phyloP scores from a whole-genome alignment of 2,888 invertebrate genomes.

The Blera fallax region DNA sequence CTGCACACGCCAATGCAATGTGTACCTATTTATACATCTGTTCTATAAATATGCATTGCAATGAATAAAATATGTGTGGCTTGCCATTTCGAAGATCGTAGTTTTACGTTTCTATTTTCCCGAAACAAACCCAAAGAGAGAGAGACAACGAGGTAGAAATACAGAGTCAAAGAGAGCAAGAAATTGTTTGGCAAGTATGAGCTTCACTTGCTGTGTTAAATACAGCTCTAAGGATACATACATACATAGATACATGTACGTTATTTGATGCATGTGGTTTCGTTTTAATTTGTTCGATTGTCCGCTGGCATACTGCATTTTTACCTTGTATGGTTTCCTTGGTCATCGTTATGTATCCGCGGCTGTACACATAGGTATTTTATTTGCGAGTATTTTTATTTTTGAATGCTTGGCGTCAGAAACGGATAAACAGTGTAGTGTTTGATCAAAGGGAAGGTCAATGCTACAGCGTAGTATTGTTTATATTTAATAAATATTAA shows the following conservation, averaged over 20 bases:
- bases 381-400: neutral
- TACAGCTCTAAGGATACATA: neutral
- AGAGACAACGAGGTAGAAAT: neutral
- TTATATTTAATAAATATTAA: slow-evolving; percentile 12
- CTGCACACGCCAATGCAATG: slow-evolving; percentile 35
- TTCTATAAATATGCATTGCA: slow-evolving; percentile 48
- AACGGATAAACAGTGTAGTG: neutral
- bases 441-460: slow-evolving; percentile 33
- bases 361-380: slow-evolving; percentile 20
- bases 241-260: no score
- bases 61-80: slow-evolving; percentile 5
- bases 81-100: slow-evolving; percentile 25
- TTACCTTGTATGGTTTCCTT: slow-evolving; percentile 59
- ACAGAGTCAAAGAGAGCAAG: neutral
- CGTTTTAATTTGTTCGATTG: slow-evolving; percentile 17
- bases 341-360: slow-evolving; percentile 11
- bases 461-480: slow-evolving; percentile 34
- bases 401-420: slow-evolving; percentile 22
- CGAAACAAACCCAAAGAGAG: neutral
- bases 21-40: slow-evolving; percentile 18
- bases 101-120: slow-evolving; percentile 13
- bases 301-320: neutral
- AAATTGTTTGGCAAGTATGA: slow-evolving; percentile 28
- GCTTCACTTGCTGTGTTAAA: neutral
- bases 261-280: slow-evolving; percentile 43